phyloP scores from a whole-genome alignment of 2,113 vertebrate genomes.

The Onychostoma macrolepis region DNA sequence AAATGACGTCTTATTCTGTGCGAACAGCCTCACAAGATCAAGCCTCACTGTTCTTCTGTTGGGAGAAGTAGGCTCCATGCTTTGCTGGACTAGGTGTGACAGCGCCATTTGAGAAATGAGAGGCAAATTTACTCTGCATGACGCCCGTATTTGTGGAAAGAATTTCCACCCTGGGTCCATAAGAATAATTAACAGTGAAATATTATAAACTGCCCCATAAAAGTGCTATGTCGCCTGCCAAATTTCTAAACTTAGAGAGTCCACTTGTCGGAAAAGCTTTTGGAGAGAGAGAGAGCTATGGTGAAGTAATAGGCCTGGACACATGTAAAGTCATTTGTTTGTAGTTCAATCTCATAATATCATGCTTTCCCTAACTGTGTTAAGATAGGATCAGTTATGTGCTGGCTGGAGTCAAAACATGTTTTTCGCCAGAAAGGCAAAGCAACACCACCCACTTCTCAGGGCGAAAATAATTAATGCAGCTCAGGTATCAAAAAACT shows the following conservation, averaged over 20 bases:
- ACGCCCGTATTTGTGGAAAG: slow-evolving; percentile 63
- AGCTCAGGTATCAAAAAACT: slow-evolving; percentile 43
- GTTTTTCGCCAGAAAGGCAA: not conserved
- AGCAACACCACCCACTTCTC: not conserved
- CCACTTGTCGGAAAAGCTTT: slow-evolving; percentile 40
- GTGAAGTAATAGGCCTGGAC: slow-evolving; percentile 43
- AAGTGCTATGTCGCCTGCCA: slow-evolving; percentile 58
- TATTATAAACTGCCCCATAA: slow-evolving; percentile 70
- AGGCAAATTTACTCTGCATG: slow-evolving; percentile 61
- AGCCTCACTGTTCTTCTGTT: slow-evolving; percentile 52
- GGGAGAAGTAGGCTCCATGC: slow-evolving; percentile 54
- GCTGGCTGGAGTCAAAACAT: slow-evolving; percentile 17
- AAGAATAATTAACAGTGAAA: slow-evolving; percentile 72
- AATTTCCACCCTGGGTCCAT: slow-evolving; percentile 58
- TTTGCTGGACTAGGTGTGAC: slow-evolving; percentile 53
- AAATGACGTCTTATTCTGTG: slow-evolving; percentile 6
- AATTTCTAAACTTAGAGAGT: slow-evolving; percentile 57
- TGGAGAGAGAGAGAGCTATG: slow-evolving; percentile 24
- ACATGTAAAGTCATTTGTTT: slow-evolving; percentile 51
- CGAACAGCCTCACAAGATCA: slow-evolving; percentile 16
- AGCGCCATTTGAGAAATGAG: slow-evolving; percentile 62
- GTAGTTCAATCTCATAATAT: slow-evolving; percentile 36
- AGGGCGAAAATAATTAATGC: not conserved
- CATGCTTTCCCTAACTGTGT: not conserved
- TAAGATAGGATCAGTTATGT: slow-evolving; percentile 3